Evolutionary conservation across 2,888 invertebrate genomes (phyloP).

Genomic region (Xanthorhoe spadicearia): DNA sequence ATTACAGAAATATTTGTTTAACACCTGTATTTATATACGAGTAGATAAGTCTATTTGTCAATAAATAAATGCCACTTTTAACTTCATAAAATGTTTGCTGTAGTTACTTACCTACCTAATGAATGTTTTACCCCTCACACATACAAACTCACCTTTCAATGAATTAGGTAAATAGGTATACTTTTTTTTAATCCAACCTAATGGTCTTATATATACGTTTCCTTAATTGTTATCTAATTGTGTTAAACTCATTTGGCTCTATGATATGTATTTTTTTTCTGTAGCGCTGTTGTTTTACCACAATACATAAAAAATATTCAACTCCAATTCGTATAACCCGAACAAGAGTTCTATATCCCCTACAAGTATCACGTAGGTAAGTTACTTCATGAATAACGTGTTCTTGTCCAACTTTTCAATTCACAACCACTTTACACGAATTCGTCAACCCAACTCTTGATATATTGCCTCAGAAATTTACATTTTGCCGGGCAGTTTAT

Average conservation of each 20-base stretch:
- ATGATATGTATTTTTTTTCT: too few relatives aligned
- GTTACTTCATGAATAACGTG: constrained; percentile 29
- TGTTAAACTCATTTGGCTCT: too few relatives aligned
- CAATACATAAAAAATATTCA: too few relatives aligned
- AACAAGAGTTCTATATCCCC: constrained; percentile 21
- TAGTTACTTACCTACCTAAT: too few relatives aligned
- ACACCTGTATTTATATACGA: too few relatives aligned
- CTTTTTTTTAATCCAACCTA: too few relatives aligned
- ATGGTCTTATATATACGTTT: too few relatives aligned
- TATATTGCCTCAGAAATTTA: constrained; percentile 65
- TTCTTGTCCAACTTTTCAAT: constrained; percentile 37
- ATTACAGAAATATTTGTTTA: neutral
- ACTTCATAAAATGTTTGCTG: neutral
- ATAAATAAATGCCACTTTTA: neutral
- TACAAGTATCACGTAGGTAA: constrained; percentile 28
- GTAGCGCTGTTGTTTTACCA: too few relatives aligned
- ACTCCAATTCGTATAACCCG: constrained; percentile 6
- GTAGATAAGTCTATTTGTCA: neutral
- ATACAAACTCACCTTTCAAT: too few relatives aligned
- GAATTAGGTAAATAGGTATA: too few relatives aligned
- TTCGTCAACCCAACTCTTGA: constrained; percentile 54
- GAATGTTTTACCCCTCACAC: too few relatives aligned
- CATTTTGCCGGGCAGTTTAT: constrained; percentile 66
- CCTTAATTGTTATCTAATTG: too few relatives aligned
- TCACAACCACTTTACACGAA: constrained; percentile 47